Base-by-base conservation (phyloP, 1,140 invertebrate genomes). In the Temnothorax longispinosus region DNA sequence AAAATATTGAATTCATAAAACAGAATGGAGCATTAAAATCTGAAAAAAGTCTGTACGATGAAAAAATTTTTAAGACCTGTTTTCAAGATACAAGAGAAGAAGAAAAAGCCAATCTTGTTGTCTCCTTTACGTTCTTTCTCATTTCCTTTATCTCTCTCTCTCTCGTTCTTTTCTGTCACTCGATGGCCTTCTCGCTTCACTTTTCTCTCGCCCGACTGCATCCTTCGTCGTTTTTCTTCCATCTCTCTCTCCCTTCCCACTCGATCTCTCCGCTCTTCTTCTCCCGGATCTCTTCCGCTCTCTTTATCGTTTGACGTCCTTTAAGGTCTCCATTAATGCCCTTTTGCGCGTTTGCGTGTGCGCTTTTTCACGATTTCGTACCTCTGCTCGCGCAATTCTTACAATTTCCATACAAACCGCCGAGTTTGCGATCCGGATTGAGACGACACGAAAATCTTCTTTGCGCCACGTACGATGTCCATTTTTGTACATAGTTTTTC, bases 191-290 rank as follows among this genome's bases (percentile, higher is more conserved):
- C 13, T 21, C 65, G 3, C 21, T 15, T 58, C 58, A 52, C 75
- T 67, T 80, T 77, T 41, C 52, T 41, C 47, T 78, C 74, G 21
- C 21, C 60, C 21, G 15, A 44, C 11, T 54, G 21, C 35, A 76
- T 56, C 60, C 38, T 56, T 56, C 35, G 21, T 65, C 47, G 50
- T 74, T 60, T 81, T 35, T n/a, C 52, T 35, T 47, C 38, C 3
- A 41, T 87, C 62, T 80, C 71, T 80, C 71, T 58, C 38, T 82
- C 60, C 47, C 64, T 71, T 62, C 41, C 35, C 50, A n/a, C 41
- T 52, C 69, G 11, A 4, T 27, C 56, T 76, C 15, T 65, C 67
- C 56, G n/a, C 52, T 78, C 3, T 65, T 72, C 32, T 65, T 32
- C 58, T 62, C 27, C 27, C 54, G 11, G 32, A 72, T 64, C 44